Percentiles rank a stretch among this genome's conserved stretches.
phyloP scores from a whole-genome alignment of 2,113 vertebrate species.

The Eulacestoma nigropectus region DNA sequence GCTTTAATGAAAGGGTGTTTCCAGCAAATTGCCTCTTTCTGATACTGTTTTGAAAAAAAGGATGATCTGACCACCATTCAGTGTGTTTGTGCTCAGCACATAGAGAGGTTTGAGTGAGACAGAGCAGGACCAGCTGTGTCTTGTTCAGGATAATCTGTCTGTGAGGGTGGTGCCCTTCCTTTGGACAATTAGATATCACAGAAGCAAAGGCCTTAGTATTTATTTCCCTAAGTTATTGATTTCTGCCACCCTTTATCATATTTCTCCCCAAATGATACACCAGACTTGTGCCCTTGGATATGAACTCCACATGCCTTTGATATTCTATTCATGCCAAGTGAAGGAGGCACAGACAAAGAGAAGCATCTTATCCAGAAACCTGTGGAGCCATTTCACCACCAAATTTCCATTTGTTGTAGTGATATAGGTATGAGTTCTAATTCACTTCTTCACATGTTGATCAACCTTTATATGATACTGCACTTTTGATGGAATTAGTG shows the following conservation, averaged over 20 bases:
- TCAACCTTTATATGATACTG: not conserved
- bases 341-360: not conserved
- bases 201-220: not conserved
- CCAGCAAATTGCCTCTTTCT: not conserved
- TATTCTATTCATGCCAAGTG: not conserved
- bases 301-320: not conserved
- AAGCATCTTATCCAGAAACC: not conserved
- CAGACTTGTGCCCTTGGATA: fast-evolving
- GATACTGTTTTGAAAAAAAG: not conserved
- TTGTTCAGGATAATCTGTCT: not conserved
- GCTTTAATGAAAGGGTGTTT: not conserved
- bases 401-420: not conserved
- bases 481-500: not conserved
- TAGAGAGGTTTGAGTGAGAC: not conserved
- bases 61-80: not conserved
- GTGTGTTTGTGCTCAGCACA: not conserved
- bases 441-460: not conserved
- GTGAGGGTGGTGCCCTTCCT: not conserved
- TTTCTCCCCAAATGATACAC: not conserved
- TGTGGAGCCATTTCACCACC: not conserved
- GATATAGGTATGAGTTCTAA: not conserved
- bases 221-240: not conserved
- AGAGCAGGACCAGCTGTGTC: not conserved
- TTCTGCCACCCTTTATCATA: not conserved
- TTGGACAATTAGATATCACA: not conserved